A percentile compares a stretch with the other conserved stretches of the same genome.
These are phyloP conservation scores for Brachyhypopomus occidentalis DNA, from an alignment of 2,113 vertebrate species.

Conservation along the genomic window DNA sequence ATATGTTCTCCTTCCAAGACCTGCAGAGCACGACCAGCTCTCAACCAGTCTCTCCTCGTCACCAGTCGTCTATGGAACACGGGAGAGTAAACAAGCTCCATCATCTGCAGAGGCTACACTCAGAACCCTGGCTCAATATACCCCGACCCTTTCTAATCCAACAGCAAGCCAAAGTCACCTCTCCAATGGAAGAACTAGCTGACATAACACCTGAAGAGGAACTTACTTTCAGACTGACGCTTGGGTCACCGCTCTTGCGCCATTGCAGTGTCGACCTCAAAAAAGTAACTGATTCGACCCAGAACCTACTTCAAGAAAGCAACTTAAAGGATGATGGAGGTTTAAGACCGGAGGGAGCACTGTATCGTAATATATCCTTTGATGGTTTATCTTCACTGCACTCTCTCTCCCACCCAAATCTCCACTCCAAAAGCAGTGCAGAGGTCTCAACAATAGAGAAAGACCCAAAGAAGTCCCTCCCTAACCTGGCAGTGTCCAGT, in stretches of 20 bases:
- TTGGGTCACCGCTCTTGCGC: conserved; percentile 65
- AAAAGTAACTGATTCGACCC: conserved; percentile 65
- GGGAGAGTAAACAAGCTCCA: conserved; percentile 60
- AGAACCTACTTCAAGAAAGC: conserved; percentile 63
- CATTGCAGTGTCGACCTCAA: conserved; percentile 76
- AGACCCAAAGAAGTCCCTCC: conserved; percentile 65
- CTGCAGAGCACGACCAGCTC: conserved; percentile 51
- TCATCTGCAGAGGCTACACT: conserved; percentile 72
- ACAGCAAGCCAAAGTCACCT: conserved; percentile 67
- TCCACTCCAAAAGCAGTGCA: conserved; percentile 67
- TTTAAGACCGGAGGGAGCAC: conserved; percentile 35
- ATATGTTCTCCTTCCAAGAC: conserved; percentile 70
- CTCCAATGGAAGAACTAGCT: conserved; percentile 71
- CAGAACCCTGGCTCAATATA: conserved; percentile 82
- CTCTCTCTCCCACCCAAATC: conserved; percentile 74
- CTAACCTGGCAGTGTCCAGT: conserved; percentile 76
- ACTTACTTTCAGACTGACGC: conserved; percentile 62
- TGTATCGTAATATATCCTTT: conserved; percentile 71
- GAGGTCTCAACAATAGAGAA: conserved; percentile 63
- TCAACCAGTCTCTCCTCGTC: conserved; percentile 70
- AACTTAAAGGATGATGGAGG: not conserved
- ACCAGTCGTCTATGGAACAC: conserved; percentile 55
- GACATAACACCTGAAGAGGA: conserved; percentile 72
- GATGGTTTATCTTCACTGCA: conserved; percentile 76
- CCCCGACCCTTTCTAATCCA: conserved; percentile 67